Base-by-base conservation (phyloP, 2,797 vertebrate species). In the Urophycis tenuis region DNA sequence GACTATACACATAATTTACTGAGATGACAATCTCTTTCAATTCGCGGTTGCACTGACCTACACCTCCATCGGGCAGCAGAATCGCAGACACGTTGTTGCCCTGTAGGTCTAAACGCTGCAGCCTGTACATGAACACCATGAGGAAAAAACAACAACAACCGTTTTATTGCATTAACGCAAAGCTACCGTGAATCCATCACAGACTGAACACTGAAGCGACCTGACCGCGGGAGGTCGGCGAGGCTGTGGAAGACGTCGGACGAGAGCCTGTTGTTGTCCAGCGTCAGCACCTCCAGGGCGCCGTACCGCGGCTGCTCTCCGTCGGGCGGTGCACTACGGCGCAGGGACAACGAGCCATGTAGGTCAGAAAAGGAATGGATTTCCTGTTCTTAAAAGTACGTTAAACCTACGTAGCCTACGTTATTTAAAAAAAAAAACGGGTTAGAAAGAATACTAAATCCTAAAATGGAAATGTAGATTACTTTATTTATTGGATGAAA, bases 211-310 rank as follows among this genome's bases (percentile, higher is more conserved):
- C 12, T 25, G 53, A 60, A 34, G 34, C 2, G 67, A 74, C 64
- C 39, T 83, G 78, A 96, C 95, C 94, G 95, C 79, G 87, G 87
- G 8, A 96, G 90, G 31, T 91, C 90, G 1, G 86, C 90, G 3
- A 96, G 92, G 77, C 94, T 93, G 79, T 73, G 81, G 83, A 97
- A 96, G 79, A 95, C 89, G 0, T 74, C 85, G 2, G 92, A 93
- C 35, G 93, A 89, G 30, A 98, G 89, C 53, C 77, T 87, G 83
- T 96, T 97, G 78, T 96, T 92, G 77, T 96, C 95, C 53, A 98
- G 88, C 84, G 90, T 92, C 80, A 97, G 86, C 12, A 95, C 90
- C 86, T 96, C 93, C 70, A 96, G 92, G n/a, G 86, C 84, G 2
- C 84, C 86, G 85, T 95, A 97, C 49, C 60, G 87, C 7, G 80